Base-by-base conservation (phyloP, 2,113 vertebrate species). In the Equus przewalskii region DNA sequence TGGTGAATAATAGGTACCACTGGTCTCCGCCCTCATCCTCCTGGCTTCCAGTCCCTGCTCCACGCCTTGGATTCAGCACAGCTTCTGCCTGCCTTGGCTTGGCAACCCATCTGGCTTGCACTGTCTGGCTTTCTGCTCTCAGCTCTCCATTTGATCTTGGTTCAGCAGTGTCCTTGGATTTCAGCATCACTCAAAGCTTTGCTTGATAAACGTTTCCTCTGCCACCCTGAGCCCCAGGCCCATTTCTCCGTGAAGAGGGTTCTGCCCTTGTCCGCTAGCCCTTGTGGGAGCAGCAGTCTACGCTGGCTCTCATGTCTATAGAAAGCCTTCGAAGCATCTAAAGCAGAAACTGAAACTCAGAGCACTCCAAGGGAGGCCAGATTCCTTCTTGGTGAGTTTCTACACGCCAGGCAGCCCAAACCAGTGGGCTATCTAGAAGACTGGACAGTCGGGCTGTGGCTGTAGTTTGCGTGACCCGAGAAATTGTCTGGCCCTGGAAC, bases 261-360 rank as follows among this genome's bases (percentile, higher is more conserved):
- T 72, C 76, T 6, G 7, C 73, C 36, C 65, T 4, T 60, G 13
- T 54, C 51, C 51, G 14, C 14, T 51, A 70, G 36, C 14, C 36
- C 65, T 1, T 0, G 0, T 24, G 16, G 21, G 10, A 30, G 10
- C 12, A 36, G 41, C 41, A 8, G 14, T 81, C 22, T 26, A 15
- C 54, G 36, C 8, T 24, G 24, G 54, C 28, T 46, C 72, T 76
- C 3, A 2, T 36, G 30, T 26, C 21, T 30, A 2, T 1, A n/a
- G 46, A 49, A 84, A 89, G 28, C 19, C 54, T 51, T 58, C 13
- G 44, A 95, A 65, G 87, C 36, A 76, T 51, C 65, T 41, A 36
- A 51, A 67, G 21, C n/a, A 88, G 28, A 54, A 89, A 58, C 6
- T 14, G 33, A 81, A 89, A 49, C 13, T 18, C 58, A 24, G 69